Conservation (phyloP, 2,797 vertebrate species). For the Anolis apletophallus region DNA sequence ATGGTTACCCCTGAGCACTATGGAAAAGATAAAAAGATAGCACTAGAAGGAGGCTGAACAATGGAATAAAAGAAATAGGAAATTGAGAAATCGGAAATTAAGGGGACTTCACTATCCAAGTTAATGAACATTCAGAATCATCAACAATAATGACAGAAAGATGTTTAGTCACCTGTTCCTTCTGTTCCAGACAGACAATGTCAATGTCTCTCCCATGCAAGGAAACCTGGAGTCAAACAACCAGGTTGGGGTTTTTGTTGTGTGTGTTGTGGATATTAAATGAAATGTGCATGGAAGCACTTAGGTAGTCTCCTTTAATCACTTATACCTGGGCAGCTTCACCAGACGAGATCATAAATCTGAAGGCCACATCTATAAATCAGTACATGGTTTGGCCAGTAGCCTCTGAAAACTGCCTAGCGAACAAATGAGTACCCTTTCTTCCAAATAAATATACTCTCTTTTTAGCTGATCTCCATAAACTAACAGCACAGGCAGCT, state of each 20-base stretch:
- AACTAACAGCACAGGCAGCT: slow-evolving; percentile 29
- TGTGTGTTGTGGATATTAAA: slow-evolving; percentile 49
- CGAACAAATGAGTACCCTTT: slow-evolving; percentile 55
- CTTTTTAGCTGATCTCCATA: slow-evolving; percentile 21
- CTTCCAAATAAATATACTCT: slow-evolving; percentile 63
- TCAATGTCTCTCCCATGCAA: slow-evolving; percentile 49
- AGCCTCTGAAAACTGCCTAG: slow-evolving; percentile 47
- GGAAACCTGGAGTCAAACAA: slow-evolving; percentile 52
- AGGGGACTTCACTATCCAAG: neutral
- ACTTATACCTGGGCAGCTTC: slow-evolving; percentile 28
- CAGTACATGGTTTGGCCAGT: slow-evolving; percentile 51
- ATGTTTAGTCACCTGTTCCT: neutral
- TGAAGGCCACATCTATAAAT: slow-evolving; percentile 43
- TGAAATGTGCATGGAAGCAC: neutral
- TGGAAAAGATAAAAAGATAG: neutral
- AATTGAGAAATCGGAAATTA: no score
- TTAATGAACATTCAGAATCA: neutral
- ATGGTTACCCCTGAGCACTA: neutral
- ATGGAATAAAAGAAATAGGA: neutral
- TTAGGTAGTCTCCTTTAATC: slow-evolving; percentile 42
- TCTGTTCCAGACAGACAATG: slow-evolving; percentile 28
- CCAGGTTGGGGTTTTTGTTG: slow-evolving; percentile 38
- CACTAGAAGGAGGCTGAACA: neutral
- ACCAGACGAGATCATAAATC: slow-evolving; percentile 42
- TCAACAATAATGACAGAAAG: no score